Conservation (phyloP, 2,797 vertebrate species). For the Perodicticus potto region DNA sequence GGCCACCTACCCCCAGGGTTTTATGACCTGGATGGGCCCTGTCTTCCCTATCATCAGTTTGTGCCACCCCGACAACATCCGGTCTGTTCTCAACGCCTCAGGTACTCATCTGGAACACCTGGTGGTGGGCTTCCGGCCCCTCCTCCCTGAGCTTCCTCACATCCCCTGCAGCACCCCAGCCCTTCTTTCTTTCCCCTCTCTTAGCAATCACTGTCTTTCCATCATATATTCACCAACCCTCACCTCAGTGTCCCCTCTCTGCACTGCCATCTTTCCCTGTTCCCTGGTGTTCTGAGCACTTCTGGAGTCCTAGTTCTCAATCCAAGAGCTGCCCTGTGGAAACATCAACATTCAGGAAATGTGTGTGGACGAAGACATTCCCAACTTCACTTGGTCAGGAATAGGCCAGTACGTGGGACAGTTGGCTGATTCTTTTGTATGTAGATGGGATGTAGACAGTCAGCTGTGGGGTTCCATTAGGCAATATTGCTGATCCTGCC, state of each 20-base stretch:
- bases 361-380: not conserved
- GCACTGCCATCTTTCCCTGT: not conserved
- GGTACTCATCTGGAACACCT: constrained; percentile 82
- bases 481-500: not conserved
- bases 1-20: constrained; percentile 85
- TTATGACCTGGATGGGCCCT: constrained; percentile 89
- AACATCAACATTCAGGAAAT: too few relatives aligned
- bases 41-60: constrained; percentile 88
- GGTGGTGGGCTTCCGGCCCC: not conserved
- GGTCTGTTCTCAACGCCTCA: constrained; percentile 87
- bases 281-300: not conserved
- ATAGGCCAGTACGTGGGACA: not conserved
- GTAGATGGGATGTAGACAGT: not conserved
- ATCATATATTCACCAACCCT: not conserved
- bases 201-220: not conserved
- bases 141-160: not conserved
- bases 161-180: not conserved
- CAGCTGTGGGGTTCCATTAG: not conserved
- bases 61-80: constrained; percentile 91
- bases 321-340: not conserved
- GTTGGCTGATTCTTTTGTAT: not conserved
- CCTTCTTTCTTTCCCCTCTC: not conserved
- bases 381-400: not conserved
- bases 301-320: not conserved
- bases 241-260: not conserved